These are phyloP conservation scores for Heliconius hortense DNA, from an alignment of 2,888 invertebrate genomes.

Conservation along the genomic window DNA sequence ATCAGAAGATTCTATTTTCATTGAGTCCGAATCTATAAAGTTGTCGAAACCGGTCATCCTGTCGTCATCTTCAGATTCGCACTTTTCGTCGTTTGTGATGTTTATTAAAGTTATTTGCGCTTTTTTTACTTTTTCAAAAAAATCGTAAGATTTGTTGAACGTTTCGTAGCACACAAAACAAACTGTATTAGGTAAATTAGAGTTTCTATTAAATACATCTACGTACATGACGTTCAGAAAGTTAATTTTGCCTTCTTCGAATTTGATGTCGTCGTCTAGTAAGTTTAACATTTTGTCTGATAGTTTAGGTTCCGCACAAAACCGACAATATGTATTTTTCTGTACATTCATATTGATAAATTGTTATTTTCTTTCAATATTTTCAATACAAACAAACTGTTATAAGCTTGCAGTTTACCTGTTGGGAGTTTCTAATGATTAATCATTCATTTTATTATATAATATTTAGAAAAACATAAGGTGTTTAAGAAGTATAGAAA, in stretches of 20 bases:
- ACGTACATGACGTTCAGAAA: slow-evolving; percentile 69
- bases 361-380: neutral
- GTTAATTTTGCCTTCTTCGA: slow-evolving; percentile 60
- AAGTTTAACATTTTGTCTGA: slow-evolving; percentile 58
- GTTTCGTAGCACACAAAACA: slow-evolving; percentile 69
- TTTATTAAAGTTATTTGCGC: slow-evolving; percentile 58
- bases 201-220: slow-evolving; percentile 56
- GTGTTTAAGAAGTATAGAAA: neutral
- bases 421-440: neutral
- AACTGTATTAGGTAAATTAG: slow-evolving; percentile 62
- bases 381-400: slow-evolving; percentile 21
- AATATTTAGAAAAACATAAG: neutral
- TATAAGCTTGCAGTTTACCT: neutral
- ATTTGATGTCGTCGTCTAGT: slow-evolving; percentile 52
- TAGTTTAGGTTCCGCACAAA: slow-evolving; percentile 65
- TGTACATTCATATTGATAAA: slow-evolving; percentile 50
- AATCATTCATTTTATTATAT: neutral
- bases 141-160: slow-evolving; percentile 65
- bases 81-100: slow-evolving; percentile 53
- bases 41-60: slow-evolving; percentile 52
- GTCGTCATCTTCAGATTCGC: slow-evolving; percentile 60
- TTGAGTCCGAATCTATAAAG: slow-evolving; percentile 43
- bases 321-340: slow-evolving; percentile 61
- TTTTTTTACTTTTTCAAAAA: slow-evolving; percentile 59
- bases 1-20: slow-evolving; percentile 41